Percentiles rank a stretch among this genome's conserved stretches.
Conservation (phyloP, 2,888 invertebrate genomes). For the Conus canariensis region DNA sequence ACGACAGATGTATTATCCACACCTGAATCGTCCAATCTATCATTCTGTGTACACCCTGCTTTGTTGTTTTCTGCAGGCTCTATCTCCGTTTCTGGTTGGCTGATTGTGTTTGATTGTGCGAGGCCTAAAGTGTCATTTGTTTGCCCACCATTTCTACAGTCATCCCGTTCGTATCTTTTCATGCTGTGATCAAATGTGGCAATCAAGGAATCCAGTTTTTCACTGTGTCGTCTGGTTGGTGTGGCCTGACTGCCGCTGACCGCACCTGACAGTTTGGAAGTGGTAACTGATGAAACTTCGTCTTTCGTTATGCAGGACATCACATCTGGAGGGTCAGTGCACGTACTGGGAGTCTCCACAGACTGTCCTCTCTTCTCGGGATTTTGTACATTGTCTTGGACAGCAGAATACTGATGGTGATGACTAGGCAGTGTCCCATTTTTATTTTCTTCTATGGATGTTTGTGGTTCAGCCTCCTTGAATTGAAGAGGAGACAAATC, state of each 20-base stretch:
- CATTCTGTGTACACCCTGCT: not conserved
- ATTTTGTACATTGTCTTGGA: not conserved
- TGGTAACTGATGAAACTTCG: not conserved
- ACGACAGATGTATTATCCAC: not conserved
- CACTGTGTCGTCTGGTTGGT: conserved; percentile 10
- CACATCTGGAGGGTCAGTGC: not conserved
- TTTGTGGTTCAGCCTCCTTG: not conserved
- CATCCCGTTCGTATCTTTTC: not conserved
- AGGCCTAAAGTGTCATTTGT: not conserved
- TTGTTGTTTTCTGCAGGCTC: not conserved
- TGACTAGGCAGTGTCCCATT: not conserved
- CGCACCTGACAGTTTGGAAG: not conserved
- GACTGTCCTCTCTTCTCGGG: not conserved
- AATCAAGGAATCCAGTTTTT: conserved; percentile 25
- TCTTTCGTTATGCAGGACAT: not conserved
- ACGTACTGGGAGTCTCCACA: not conserved
- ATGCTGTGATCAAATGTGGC: not conserved
- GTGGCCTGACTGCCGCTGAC: not conserved
- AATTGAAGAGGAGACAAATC: not conserved
- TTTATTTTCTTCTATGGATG: not conserved
- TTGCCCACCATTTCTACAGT: not conserved
- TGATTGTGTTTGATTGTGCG: not conserved
- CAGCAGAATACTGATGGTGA: not conserved
- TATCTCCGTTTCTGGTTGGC: not conserved
- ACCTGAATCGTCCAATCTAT: not conserved